Conservation (phyloP, 1,140 invertebrate species). For the Dendroctonus valens region DNA sequence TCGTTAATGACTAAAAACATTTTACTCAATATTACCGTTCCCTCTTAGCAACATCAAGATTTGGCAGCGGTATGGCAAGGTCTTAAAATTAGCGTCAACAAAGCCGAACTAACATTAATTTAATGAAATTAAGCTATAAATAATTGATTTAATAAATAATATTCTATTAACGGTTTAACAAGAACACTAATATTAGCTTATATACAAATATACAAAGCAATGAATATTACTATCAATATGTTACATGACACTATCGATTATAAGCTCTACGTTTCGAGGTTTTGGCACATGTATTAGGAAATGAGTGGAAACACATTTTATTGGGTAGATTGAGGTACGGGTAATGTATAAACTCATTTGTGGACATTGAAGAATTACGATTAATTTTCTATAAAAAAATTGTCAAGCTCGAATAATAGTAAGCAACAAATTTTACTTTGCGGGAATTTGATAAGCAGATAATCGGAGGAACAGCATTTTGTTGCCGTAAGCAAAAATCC, state of each 20-base stretch:
- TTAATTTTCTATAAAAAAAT: too few relatives aligned
- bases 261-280: constrained; percentile 14
- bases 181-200: constrained; percentile 41
- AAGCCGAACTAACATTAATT: constrained; percentile 10
- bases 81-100: constrained; percentile 15
- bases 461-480: too few relatives aligned
- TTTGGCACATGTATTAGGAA: constrained; percentile 35
- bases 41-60: constrained; percentile 20
- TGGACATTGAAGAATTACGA: too few relatives aligned
- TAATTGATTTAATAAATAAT: constrained; percentile 22
- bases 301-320: not conserved
- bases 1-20: too few relatives aligned
- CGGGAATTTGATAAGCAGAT: not conserved
- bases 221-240: constrained; percentile 43
- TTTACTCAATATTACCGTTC: not conserved
- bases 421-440: constrained; percentile 1
- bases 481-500: too few relatives aligned
- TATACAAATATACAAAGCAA: constrained; percentile 50
- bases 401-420: not conserved
- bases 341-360: too few relatives aligned
- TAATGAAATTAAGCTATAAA: constrained; percentile 10
- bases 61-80: constrained; percentile 28
- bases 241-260: constrained; percentile 46
- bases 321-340: too few relatives aligned
- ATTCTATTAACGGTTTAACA: constrained; percentile 28